phyloP scores from a whole-genome alignment of 1,140 invertebrate species.

The Bombus soroeensis region DNA sequence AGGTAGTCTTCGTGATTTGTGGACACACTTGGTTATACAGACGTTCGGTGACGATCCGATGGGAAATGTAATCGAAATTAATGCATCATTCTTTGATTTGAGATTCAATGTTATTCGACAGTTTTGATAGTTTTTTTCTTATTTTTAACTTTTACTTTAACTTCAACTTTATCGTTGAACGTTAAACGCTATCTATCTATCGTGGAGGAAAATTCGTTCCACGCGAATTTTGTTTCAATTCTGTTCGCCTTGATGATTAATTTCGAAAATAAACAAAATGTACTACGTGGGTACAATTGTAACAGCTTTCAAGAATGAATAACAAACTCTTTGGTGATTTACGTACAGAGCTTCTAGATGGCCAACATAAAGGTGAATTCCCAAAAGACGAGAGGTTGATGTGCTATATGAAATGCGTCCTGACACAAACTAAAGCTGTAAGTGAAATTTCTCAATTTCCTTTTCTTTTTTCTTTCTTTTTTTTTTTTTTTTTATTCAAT shows the following conservation, averaged over 20 bases:
- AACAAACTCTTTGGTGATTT: neutral
- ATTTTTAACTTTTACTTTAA: neutral
- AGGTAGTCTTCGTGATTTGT: neutral
- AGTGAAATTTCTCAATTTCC: slow-evolving; percentile 10
- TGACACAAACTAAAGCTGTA: slow-evolving; percentile 63
- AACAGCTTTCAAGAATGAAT: neutral
- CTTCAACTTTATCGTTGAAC: no score
- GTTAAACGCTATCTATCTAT: no score
- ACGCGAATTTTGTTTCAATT: neutral
- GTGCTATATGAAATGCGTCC: slow-evolving; percentile 67
- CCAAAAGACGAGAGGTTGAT: slow-evolving; percentile 48
- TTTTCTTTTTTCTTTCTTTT: neutral
- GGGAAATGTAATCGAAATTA: neutral
- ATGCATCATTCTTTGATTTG: no score
- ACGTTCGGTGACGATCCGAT: neutral
- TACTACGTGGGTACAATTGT: neutral
- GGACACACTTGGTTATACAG: neutral
- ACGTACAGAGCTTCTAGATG: slow-evolving; percentile 56
- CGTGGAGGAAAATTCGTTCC: neutral
- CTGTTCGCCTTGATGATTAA: no score
- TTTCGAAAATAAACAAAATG: neutral
- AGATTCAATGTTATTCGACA: no score
- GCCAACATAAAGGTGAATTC: slow-evolving; percentile 52
- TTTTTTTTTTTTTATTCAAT: no score
- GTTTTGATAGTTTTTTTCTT: neutral